A percentile compares a stretch with the other conserved stretches of the same genome.
phyloP scores from a whole-genome alignment of 92 coral and sea anemone genomes.

The Desmophyllum pertusum region DNA sequence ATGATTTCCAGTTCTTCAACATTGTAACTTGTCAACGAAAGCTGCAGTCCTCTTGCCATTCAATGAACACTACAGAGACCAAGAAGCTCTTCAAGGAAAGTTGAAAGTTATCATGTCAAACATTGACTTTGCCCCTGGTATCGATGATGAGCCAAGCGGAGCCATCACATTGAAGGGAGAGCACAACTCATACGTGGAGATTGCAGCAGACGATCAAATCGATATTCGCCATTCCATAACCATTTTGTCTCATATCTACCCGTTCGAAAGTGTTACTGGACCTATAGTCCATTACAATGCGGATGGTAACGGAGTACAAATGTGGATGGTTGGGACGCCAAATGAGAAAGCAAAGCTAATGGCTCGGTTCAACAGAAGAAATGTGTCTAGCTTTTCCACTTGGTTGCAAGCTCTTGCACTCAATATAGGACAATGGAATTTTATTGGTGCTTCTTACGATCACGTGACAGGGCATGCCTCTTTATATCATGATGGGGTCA shows the following conservation, averaged over 20 bases:
- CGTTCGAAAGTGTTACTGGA: conserved; percentile 53
- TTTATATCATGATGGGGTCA: conserved; percentile 64
- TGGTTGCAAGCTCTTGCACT: conserved; percentile 38
- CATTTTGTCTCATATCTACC: conserved; percentile 55
- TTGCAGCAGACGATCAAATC: conserved; percentile 49
- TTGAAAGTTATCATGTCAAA: conserved; percentile 42
- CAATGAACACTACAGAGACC: conserved; percentile 39
- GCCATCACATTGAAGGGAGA: conserved; percentile 52
- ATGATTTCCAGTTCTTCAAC: conserved; percentile 28
- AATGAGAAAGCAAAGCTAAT: conserved; percentile 33
- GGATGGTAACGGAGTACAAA: conserved; percentile 62
- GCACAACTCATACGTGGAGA: conserved; percentile 63
- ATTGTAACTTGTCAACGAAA: conserved; percentile 37
- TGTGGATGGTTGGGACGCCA: conserved; percentile 46
- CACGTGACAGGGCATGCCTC: conserved; percentile 54
- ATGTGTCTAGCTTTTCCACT: background rate
- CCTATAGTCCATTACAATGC: conserved; percentile 70
- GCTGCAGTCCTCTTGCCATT: conserved; percentile 74
- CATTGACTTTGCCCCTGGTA: conserved; percentile 44
- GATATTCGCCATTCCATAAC: conserved; percentile 59
- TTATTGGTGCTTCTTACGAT: conserved; percentile 71
- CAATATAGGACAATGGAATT: conserved; percentile 61
- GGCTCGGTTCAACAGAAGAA: conserved; percentile 59
- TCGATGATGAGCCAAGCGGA: conserved; percentile 57
- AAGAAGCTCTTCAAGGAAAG: conserved; percentile 42